Evolutionary conservation across 2,888 invertebrate species (phyloP).

Genomic region (Venustoraphidia nigricollis): DNA sequence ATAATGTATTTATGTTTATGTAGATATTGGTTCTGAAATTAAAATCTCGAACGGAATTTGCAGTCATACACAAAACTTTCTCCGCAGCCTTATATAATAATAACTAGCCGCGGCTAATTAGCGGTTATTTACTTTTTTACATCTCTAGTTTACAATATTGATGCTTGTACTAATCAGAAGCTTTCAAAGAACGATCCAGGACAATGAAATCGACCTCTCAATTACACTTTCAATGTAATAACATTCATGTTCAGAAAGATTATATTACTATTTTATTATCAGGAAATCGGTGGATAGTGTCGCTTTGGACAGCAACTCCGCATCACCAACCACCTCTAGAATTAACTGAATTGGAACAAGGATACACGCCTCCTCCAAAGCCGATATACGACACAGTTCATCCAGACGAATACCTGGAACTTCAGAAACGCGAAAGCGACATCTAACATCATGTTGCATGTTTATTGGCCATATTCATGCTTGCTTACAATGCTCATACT

Average conservation of each 20-base stretch:
- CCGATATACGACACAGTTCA: slow-evolving; percentile 16
- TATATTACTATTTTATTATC: slow-evolving; percentile 11
- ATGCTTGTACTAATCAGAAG: no score
- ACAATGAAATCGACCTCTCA: no score
- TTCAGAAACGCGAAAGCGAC: slow-evolving; percentile 59
- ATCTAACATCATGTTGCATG: slow-evolving; percentile 48
- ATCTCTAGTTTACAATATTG: no score
- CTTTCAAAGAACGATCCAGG: no score
- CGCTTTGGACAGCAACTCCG: slow-evolving; percentile 72
- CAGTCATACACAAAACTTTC: no score
- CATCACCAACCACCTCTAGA: slow-evolving; percentile 71
- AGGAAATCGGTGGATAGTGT: slow-evolving; percentile 75
- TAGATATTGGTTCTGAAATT: no score
- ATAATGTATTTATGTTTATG: no score
- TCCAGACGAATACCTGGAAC: slow-evolving; percentile 19
- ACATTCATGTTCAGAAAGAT: not conserved
- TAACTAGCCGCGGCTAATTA: no score
- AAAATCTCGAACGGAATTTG: no score
- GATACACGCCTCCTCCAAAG: slow-evolving; percentile 27
- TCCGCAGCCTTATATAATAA: no score
- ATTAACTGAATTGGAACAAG: slow-evolving; percentile 53
- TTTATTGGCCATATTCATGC: slow-evolving; percentile 65
- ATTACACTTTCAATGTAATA: no score
- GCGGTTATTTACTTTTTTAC: no score
- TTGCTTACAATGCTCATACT: slow-evolving; percentile 58